Percentiles rank a stretch among this genome's conserved stretches.
phyloP scores from a whole-genome alignment of 2,113 vertebrate genomes.

The Aplodontia rufa region DNA sequence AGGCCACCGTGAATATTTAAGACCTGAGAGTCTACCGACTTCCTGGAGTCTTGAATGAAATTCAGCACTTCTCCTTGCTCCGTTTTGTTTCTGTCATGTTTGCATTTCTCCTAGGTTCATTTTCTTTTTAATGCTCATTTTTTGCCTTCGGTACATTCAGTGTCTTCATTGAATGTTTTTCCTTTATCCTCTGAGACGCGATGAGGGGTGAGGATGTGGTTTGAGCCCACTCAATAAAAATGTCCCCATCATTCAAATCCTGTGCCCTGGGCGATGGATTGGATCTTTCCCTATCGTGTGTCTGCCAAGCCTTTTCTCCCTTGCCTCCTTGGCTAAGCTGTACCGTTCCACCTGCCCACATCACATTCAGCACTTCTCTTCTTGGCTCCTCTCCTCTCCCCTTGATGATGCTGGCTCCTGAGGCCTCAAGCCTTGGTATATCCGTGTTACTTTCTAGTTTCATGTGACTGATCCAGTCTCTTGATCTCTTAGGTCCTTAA shows the following conservation, averaged over 20 bases:
- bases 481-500: not conserved
- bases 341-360: not conserved
- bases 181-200: not conserved
- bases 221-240: not conserved
- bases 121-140: not conserved
- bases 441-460: not conserved
- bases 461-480: not conserved
- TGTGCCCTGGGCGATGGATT: not conserved
- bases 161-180: not conserved
- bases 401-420: not conserved
- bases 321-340: not conserved
- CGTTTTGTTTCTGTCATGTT: not conserved
- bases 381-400: not conserved
- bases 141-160: not conserved
- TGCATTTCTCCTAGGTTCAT: not conserved
- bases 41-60: not conserved
- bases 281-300: not conserved
- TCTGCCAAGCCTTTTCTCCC: not conserved
- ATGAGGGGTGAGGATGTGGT: not conserved
- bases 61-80: not conserved
- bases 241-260: not conserved
- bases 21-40: not conserved
- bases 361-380: not conserved
- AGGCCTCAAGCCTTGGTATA: not conserved
- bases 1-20: not conserved